Evolutionary conservation across 2,797 vertebrate genomes (phyloP).

Genomic region (Chiropotes sagulatus): DNA sequence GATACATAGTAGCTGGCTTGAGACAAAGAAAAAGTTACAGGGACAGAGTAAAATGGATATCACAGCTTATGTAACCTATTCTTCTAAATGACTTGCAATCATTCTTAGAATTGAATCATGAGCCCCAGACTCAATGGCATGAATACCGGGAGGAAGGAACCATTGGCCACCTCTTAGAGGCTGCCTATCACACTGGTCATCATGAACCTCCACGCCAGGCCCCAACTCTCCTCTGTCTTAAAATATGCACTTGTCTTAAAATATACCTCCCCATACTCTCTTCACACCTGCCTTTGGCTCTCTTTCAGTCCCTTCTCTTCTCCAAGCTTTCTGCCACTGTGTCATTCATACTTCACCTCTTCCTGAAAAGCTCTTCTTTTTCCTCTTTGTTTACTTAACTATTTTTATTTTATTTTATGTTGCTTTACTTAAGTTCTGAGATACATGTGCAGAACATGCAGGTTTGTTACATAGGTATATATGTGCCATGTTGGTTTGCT

Average conservation of each 20-base stretch:
- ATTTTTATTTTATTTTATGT: background rate
- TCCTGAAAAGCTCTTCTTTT: background rate
- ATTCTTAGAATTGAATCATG: background rate
- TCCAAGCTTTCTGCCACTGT: background rate
- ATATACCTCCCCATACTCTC: rapidly evolving
- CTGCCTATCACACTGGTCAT: rapidly evolving
- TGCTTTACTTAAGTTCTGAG: background rate
- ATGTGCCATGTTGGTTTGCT: background rate
- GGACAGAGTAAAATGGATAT: background rate
- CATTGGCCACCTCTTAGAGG: rapidly evolving
- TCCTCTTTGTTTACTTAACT: background rate
- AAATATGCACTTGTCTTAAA: too few relatives aligned
- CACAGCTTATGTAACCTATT: background rate
- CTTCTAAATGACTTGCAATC: background rate
- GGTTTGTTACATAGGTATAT: background rate
- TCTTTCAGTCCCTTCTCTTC: too few relatives aligned
- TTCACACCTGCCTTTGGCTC: rapidly evolving
- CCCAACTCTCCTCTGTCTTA: background rate
- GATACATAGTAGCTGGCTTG: background rate
- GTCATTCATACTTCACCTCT: background rate
- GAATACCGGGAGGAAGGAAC: too few relatives aligned
- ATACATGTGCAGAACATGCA: background rate
- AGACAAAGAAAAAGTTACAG: background rate
- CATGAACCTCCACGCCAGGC: too few relatives aligned
- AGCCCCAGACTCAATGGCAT: background rate